phyloP scores from a whole-genome alignment of 2,888 invertebrate species.

The Meteorus cinctellus region DNA sequence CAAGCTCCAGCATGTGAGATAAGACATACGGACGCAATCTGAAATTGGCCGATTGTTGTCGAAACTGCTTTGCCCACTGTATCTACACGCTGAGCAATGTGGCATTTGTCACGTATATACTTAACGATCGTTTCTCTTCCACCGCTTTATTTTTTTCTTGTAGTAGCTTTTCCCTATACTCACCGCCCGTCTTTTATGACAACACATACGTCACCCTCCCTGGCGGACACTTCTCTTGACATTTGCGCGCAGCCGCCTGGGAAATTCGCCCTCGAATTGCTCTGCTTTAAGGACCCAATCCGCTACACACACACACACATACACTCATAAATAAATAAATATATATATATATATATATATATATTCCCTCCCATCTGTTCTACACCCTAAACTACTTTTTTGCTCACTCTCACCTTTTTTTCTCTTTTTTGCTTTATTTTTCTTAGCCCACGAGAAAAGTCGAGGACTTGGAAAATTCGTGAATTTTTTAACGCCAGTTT shows the following conservation, averaged over 20 bases:
- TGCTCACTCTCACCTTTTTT: not conserved
- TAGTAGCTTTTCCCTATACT: not conserved
- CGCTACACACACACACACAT: not conserved
- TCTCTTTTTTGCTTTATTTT: not conserved
- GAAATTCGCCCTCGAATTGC: constrained; percentile 40
- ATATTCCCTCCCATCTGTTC: constrained; percentile 2
- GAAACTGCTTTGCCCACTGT: not conserved
- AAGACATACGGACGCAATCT: not conserved
- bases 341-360: not conserved
- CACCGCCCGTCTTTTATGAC: constrained; percentile 3
- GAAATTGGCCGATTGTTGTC: not conserved
- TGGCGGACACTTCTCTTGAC: constrained; percentile 22
- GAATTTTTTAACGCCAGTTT: constrained; percentile 42
- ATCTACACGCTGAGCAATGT: not conserved
- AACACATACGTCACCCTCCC: constrained; percentile 16
- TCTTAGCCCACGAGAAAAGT: not conserved
- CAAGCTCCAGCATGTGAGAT: not conserved
- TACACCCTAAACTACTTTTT: not conserved
- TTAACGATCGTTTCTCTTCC: not conserved
- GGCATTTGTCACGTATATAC: not conserved
- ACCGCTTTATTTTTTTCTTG: not conserved
- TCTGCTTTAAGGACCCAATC: constrained; percentile 48
- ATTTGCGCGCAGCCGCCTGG: constrained; percentile 31
- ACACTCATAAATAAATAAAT: not conserved
- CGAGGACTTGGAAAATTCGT: constrained; percentile 22